Conservation (phyloP, 2,888 invertebrate species). For the Mythimna vitellina region DNA sequence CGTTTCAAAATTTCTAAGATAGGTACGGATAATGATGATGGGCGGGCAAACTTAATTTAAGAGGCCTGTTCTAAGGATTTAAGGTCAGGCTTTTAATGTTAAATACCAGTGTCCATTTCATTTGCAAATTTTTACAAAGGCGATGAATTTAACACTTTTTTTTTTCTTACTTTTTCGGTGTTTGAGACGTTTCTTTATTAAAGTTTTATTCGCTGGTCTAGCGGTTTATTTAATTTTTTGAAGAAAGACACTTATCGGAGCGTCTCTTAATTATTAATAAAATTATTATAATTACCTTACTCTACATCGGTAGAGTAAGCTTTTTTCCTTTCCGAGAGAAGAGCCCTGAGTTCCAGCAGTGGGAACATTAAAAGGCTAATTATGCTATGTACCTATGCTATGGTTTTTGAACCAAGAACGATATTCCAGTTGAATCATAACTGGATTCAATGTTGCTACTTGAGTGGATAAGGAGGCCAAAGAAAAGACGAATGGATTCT, state of each 20-base stretch:
- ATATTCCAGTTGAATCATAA: no score
- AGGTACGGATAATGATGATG: slow-evolving; percentile 60
- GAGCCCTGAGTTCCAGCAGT: no score
- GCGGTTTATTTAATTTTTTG: background rate
- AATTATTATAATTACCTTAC: no score
- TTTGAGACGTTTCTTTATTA: slow-evolving; percentile 12
- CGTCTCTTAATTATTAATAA: no score
- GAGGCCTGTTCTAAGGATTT: slow-evolving; percentile 42
- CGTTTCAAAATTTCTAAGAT: slow-evolving; percentile 66
- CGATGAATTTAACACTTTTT: slow-evolving; percentile 9
- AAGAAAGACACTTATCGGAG: background rate
- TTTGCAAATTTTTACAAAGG: slow-evolving; percentile 31
- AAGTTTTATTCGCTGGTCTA: slow-evolving; percentile 19
- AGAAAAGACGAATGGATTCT: no score
- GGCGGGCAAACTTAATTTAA: slow-evolving; percentile 63
- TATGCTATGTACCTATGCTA: no score
- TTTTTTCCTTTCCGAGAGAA: no score
- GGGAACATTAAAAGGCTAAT: no score
- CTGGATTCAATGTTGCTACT: no score
- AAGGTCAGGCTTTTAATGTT: slow-evolving; percentile 50
- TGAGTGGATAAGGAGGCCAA: no score
- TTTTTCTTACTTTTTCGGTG: slow-evolving; percentile 10
- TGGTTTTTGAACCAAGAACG: background rate
- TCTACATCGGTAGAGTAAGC: no score
- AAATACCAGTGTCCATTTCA: slow-evolving; percentile 47